These are phyloP conservation scores for Heliconius himera DNA, from an alignment of 1,140 invertebrate species.

Conservation along the genomic window DNA sequence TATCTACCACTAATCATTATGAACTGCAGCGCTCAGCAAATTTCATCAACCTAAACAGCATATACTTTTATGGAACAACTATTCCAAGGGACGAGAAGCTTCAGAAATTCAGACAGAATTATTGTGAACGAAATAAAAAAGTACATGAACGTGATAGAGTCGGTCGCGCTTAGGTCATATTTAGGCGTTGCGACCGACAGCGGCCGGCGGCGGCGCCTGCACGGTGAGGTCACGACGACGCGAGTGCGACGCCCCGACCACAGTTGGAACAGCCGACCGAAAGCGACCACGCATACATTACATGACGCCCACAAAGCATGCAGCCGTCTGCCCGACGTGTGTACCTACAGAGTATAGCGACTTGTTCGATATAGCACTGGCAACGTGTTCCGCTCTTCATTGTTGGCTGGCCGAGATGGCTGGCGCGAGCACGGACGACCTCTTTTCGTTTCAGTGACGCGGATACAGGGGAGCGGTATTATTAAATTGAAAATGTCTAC, in stretches of 20 bases:
- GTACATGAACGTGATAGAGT: neutral
- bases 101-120: neutral
- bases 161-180: slow-evolving; percentile 59
- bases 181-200: slow-evolving; percentile 56
- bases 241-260: slow-evolving; percentile 59
- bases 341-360: slow-evolving; percentile 45
- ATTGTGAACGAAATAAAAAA: neutral
- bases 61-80: neutral
- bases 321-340: slow-evolving; percentile 54
- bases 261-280: slow-evolving; percentile 45
- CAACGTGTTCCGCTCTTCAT: slow-evolving; percentile 55
- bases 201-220: slow-evolving; percentile 46
- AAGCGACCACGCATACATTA: slow-evolving; percentile 70
- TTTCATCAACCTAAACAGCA: neutral
- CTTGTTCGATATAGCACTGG: slow-evolving; percentile 63
- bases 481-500: slow-evolving; percentile 36
- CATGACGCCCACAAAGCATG: slow-evolving; percentile 65
- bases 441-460: slow-evolving; percentile 75
- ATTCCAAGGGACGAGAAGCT: neutral
- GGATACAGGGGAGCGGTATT: slow-evolving; percentile 52
- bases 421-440: slow-evolving; percentile 67
- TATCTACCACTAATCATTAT: neutral
- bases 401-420: slow-evolving; percentile 59
- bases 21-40: neutral
- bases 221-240: slow-evolving; percentile 67